Evolutionary conservation across 2,888 invertebrate species (phyloP).

Genomic region (Cheilosia urbana): DNA sequence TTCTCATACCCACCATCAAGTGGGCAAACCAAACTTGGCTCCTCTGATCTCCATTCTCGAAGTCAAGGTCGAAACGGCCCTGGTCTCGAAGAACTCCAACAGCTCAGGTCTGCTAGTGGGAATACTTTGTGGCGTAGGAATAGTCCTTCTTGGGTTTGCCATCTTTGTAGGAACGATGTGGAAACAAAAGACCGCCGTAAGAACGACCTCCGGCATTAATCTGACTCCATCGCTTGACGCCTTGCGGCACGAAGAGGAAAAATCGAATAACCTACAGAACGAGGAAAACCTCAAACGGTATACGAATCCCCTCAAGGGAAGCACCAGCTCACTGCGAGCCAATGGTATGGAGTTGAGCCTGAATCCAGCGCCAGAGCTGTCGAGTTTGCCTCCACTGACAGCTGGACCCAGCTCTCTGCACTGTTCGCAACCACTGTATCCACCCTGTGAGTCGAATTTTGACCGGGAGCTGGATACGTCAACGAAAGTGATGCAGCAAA

Average conservation of each 20-base stretch:
- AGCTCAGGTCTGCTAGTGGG: constrained; percentile 83
- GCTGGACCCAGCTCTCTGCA: constrained; percentile 83
- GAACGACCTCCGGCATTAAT: constrained; percentile 85
- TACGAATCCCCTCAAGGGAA: constrained; percentile 90
- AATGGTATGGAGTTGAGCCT: constrained; percentile 84
- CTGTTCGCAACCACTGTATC: constrained; percentile 83
- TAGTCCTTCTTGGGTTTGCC: constrained; percentile 83
- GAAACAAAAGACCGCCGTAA: constrained; percentile 85
- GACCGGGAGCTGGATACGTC: constrained; percentile 83
- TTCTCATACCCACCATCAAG: constrained; percentile 79
- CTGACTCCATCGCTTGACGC: constrained; percentile 86
- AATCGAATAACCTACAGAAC: constrained; percentile 95
- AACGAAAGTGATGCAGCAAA: constrained; percentile 80
- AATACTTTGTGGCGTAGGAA: constrained; percentile 83
- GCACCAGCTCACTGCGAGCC: constrained; percentile 85
- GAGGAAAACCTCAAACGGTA: constrained; percentile 94
- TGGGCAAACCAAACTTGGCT: constrained; percentile 86
- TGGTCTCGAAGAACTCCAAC: constrained; percentile 83
- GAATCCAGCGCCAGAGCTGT: constrained; percentile 82
- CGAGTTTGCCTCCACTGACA: constrained; percentile 80
- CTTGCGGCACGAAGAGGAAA: constrained; percentile 91
- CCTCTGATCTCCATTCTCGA: constrained; percentile 90
- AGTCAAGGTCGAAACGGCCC: constrained; percentile 90
- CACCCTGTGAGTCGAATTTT: constrained; percentile 82
- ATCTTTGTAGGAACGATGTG: constrained; percentile 85